A percentile compares a stretch with the other conserved stretches of the same genome.
Conservation (phyloP, 2,113 vertebrate genomes). For the Alligator mississippiensis region DNA sequence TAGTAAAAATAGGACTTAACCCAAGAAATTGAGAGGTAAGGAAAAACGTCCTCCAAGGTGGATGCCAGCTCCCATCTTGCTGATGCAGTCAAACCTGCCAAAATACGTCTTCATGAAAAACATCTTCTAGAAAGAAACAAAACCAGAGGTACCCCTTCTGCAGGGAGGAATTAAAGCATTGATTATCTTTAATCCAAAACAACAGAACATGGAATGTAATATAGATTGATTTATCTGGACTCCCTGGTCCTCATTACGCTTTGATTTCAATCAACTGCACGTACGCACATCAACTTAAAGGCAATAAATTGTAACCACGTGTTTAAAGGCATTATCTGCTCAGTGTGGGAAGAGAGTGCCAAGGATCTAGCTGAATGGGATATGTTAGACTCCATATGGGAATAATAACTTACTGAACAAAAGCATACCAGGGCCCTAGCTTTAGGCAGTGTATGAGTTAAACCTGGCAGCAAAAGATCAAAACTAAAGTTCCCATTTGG, state of each 20-base stretch:
- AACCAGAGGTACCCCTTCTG: slow-evolving; percentile 34
- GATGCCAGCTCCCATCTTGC: neutral
- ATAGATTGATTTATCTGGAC: slow-evolving; percentile 19
- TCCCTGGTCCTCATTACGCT: slow-evolving; percentile 72
- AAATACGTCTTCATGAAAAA: neutral
- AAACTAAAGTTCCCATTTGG: slow-evolving; percentile 9
- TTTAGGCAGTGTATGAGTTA: slow-evolving; percentile 28
- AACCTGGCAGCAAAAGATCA: slow-evolving; percentile 54
- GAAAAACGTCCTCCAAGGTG: neutral
- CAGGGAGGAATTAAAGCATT: slow-evolving; percentile 70
- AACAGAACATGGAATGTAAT: slow-evolving; percentile 55
- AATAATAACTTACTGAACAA: slow-evolving; percentile 66
- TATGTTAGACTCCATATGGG: slow-evolving; percentile 71
- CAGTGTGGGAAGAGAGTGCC: slow-evolving; percentile 48
- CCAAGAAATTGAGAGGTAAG: neutral
- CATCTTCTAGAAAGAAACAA: neutral
- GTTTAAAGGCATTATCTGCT: slow-evolving; percentile 73
- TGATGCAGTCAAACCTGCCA: neutral
- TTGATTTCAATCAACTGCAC: slow-evolving; percentile 77
- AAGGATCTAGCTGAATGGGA: slow-evolving; percentile 25
- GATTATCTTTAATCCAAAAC: slow-evolving; percentile 70
- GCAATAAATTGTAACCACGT: slow-evolving; percentile 79
- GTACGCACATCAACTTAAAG: slow-evolving; percentile 75
- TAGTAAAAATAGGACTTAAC: slow-evolving; percentile 9
- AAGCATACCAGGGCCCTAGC: slow-evolving; percentile 54